Evolutionary conservation across 2,113 vertebrate genomes (phyloP).

Genomic region (Epinephelus moara): DNA sequence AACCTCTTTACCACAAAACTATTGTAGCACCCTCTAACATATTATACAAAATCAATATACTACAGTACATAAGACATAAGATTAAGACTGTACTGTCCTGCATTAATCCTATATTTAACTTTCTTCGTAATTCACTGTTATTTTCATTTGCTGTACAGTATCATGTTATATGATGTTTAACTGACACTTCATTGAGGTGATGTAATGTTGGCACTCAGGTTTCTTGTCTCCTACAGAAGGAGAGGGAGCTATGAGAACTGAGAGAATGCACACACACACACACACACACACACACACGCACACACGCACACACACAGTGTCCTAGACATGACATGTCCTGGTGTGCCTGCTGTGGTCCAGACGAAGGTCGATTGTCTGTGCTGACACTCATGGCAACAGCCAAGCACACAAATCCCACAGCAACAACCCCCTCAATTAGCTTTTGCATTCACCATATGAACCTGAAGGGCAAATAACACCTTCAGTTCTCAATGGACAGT

Average conservation of each 20-base stretch:
- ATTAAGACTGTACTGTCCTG: slow-evolving; percentile 18
- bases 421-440: slow-evolving; percentile 32
- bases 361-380: slow-evolving; percentile 62
- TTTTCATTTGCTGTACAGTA: slow-evolving; percentile 67
- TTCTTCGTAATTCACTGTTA: slow-evolving; percentile 54
- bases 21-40: slow-evolving; percentile 39
- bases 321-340: slow-evolving; percentile 69
- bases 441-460: slow-evolving; percentile 3
- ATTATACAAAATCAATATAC: slow-evolving; percentile 38
- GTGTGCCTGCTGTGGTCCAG: slow-evolving; percentile 73
- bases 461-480: slow-evolving; percentile 11
- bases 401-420: slow-evolving; percentile 61
- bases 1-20: slow-evolving; percentile 19
- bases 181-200: slow-evolving; percentile 72
- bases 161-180: slow-evolving; percentile 69
- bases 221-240: slow-evolving; percentile 58
- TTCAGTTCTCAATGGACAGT: not conserved
- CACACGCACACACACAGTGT: slow-evolving; percentile 30
- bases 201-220: slow-evolving; percentile 70
- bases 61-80: slow-evolving; percentile 6
- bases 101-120: slow-evolving; percentile 33
- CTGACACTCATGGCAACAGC: slow-evolving; percentile 72
- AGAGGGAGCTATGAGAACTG: slow-evolving; percentile 59
- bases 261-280: slow-evolving; percentile 1
- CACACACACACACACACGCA: slow-evolving; percentile 1